Evolutionary conservation across 2,113 vertebrate genomes (phyloP).

Genomic region (Apteryx owenii): DNA sequence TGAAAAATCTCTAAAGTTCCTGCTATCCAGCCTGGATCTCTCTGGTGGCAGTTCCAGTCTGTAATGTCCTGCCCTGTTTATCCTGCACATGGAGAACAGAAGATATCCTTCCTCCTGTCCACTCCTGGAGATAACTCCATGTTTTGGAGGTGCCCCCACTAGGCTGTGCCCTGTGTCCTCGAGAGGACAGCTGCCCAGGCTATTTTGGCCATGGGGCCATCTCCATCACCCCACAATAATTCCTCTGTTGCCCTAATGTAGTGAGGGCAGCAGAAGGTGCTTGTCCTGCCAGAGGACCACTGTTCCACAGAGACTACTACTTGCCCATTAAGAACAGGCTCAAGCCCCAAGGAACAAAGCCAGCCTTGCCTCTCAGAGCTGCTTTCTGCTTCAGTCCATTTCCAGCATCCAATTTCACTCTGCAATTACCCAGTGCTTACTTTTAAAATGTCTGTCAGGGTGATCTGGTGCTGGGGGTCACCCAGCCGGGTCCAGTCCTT

Average conservation of each 20-base stretch:
- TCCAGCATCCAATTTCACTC: neutral
- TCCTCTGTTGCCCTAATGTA: neutral
- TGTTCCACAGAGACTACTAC: neutral
- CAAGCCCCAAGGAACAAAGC: neutral
- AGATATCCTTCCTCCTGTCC: neutral
- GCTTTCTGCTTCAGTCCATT: neutral
- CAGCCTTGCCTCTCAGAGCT: accelerated
- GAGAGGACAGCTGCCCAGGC: neutral
- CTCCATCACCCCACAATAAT: neutral
- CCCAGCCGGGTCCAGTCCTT: neutral
- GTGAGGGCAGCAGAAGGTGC: neutral
- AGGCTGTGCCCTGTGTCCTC: neutral
- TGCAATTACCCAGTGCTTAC: neutral
- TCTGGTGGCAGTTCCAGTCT: neutral
- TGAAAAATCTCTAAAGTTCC: neutral
- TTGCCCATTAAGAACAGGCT: neutral
- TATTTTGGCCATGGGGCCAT: accelerated
- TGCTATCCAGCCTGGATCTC: neutral
- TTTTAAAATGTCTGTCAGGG: accelerated
- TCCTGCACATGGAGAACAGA: neutral
- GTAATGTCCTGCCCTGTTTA: neutral
- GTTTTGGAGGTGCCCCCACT: neutral
- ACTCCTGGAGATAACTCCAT: neutral
- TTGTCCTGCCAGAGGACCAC: neutral
- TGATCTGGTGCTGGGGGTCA: neutral